Conservation (phyloP, 2,113 vertebrate genomes). For the Hucho hucho region DNA sequence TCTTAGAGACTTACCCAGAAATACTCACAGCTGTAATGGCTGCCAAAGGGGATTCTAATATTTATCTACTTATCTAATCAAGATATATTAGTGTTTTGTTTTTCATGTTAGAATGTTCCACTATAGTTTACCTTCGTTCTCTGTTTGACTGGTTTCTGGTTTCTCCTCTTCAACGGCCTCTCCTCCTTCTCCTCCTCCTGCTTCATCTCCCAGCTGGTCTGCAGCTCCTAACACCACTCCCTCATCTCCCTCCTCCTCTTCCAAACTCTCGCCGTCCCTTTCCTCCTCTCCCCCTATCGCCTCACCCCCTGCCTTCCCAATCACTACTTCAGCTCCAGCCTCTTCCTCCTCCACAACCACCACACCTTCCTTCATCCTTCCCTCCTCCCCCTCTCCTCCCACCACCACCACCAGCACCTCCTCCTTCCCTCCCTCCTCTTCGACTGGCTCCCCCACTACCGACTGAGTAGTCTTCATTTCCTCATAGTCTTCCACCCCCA, state of each 20-base stretch:
- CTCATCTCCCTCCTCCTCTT: constrained; percentile 28
- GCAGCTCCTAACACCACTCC: constrained; percentile 10
- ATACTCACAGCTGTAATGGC: too few relatives aligned
- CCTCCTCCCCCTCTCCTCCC: constrained; percentile 29
- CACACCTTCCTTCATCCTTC: constrained; percentile 8
- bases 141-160: constrained; percentile 22
- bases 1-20: too few relatives aligned
- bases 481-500: constrained; percentile 8
- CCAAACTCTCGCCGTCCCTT: constrained; percentile 13
- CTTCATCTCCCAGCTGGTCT: constrained; percentile 17
- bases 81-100: too few relatives aligned
- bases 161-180: constrained; percentile 29
- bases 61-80: too few relatives aligned
- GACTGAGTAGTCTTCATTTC: constrained; percentile 35
- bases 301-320: not conserved
- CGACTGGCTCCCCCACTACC: constrained; percentile 8
- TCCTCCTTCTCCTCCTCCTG: constrained; percentile 25
- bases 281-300: not conserved
- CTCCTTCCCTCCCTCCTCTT: constrained; percentile 23
- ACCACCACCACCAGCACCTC: constrained; percentile 19
- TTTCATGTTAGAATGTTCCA: not conserved
- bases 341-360: constrained; percentile 2
- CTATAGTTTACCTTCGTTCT: constrained; percentile 54
- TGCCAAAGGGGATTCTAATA: too few relatives aligned
- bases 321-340: not conserved